phyloP scores from a whole-genome alignment of 2,113 vertebrate genomes.

The Probosciger aterrimus region DNA sequence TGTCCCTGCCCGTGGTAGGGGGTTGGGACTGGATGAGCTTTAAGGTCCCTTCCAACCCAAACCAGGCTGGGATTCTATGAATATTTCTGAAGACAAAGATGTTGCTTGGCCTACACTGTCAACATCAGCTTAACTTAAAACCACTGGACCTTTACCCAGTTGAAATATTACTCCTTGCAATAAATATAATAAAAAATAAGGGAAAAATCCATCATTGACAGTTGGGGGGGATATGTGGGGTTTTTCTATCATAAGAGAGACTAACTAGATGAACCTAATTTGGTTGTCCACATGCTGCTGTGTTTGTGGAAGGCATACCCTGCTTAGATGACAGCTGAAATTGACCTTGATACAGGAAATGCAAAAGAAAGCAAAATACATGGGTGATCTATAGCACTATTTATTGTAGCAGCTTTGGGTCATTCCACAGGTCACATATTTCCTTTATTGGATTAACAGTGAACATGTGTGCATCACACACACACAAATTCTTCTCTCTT shows the following conservation, averaged over 20 bases:
- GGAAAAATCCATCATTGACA: background rate
- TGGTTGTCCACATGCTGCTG: background rate
- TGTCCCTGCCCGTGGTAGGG: background rate
- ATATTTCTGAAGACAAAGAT: background rate
- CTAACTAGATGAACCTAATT: background rate
- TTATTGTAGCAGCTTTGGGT: conserved; percentile 26
- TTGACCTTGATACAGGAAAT: background rate
- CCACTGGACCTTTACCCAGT: background rate
- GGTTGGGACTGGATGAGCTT: background rate
- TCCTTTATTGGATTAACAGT: conserved; percentile 5
- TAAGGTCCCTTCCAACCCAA: background rate
- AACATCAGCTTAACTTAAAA: background rate
- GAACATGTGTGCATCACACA: background rate
- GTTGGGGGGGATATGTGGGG: accelerated
- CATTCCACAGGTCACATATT: conserved; percentile 13
- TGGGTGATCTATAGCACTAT: background rate
- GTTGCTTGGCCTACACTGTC: background rate
- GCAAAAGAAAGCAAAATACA: background rate
- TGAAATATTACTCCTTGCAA: background rate
- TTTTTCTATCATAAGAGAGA: background rate
- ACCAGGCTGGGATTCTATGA: background rate
- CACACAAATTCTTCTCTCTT: background rate
- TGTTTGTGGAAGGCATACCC: background rate
- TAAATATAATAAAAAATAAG: background rate
- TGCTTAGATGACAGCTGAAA: background rate